Percentiles rank a stretch among this genome's conserved stretches.
phyloP scores from a whole-genome alignment of 2,797 vertebrate species.

The Holocentrus rufus region DNA sequence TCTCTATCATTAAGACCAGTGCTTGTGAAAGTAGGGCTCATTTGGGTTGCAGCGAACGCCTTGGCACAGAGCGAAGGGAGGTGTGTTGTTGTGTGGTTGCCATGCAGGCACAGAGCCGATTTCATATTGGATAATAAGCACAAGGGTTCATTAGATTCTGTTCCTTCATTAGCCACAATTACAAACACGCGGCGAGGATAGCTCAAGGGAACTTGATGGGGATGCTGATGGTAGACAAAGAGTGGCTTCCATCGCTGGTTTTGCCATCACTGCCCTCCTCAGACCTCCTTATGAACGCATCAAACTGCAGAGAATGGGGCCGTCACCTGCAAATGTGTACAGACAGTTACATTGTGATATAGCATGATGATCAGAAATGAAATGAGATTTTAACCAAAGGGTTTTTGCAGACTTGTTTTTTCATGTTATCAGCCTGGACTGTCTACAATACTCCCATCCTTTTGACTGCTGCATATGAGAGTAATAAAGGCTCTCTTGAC shows the following conservation, averaged over 20 bases:
- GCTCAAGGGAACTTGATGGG: constrained; percentile 18
- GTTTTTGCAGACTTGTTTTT: not conserved
- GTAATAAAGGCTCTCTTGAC: not conserved
- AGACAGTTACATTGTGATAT: not conserved
- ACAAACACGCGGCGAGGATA: constrained; percentile 41
- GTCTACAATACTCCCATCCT: not conserved
- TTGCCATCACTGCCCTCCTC: constrained; percentile 15
- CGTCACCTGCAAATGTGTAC: not conserved
- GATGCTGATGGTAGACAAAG: constrained; percentile 29
- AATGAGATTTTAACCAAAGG: constrained; percentile 26
- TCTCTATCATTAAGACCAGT: not conserved
- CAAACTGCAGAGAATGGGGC: constrained; percentile 10
- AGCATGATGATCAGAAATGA: not conserved
- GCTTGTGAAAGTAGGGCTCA: constrained; percentile 4
- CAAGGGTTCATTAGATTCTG: constrained; percentile 27
- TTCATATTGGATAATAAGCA: constrained; percentile 37
- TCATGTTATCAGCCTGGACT: not conserved
- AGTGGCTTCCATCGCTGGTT: constrained; percentile 33
- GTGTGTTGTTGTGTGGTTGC: constrained; percentile 38
- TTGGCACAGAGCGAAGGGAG: not conserved
- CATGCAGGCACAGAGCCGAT: constrained; percentile 19
- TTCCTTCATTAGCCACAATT: constrained; percentile 50
- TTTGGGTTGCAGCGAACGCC: not conserved
- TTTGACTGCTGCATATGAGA: not conserved
- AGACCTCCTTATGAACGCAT: constrained; percentile 25